Evolutionary conservation across 2,113 vertebrate genomes (phyloP).

Genomic region (Hirundichthys speculiger): DNA sequence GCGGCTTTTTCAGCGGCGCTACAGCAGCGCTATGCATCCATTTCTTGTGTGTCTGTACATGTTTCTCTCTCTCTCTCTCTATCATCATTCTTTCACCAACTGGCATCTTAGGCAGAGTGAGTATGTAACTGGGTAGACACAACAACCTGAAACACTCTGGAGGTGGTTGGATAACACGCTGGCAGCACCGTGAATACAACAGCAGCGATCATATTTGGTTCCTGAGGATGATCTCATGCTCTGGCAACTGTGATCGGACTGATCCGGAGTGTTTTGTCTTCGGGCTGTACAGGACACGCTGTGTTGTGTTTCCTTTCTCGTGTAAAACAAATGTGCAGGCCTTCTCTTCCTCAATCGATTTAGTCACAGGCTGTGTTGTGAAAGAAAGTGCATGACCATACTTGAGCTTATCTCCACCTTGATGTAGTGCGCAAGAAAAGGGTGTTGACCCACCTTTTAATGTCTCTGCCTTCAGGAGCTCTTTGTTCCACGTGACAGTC

Average conservation of each 20-base stretch:
- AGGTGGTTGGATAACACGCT: conserved; percentile 1
- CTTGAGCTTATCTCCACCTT: conserved; percentile 40
- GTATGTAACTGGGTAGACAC: not conserved
- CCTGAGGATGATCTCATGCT: not conserved
- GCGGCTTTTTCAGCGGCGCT: not conserved
- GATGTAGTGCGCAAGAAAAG: conserved; percentile 15
- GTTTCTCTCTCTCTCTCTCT: not conserved
- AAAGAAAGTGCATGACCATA: conserved; percentile 24
- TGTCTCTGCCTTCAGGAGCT: conserved; percentile 37
- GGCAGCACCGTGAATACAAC: conserved; percentile 2
- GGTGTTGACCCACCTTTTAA: conserved; percentile 45
- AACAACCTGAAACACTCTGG: conserved; percentile 13
- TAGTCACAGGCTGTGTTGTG: conserved; percentile 16
- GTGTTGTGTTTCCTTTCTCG: not conserved
- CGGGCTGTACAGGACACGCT: not conserved
- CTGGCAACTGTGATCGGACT: not conserved
- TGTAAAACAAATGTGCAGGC: not conserved
- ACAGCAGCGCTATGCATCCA: not conserved
- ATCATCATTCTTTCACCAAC: not conserved
- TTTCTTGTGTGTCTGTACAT: conserved; percentile 1
- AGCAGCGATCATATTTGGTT: not conserved
- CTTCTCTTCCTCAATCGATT: not conserved
- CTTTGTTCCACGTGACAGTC: conserved; percentile 34
- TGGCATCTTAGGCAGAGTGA: conserved; percentile 1
- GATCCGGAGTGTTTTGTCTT: not conserved